Evolutionary conservation across 1,140 invertebrate genomes (phyloP), one percentile per base, ranked within the genome.

Genomic region (Brachionus koreanus): DNA sequence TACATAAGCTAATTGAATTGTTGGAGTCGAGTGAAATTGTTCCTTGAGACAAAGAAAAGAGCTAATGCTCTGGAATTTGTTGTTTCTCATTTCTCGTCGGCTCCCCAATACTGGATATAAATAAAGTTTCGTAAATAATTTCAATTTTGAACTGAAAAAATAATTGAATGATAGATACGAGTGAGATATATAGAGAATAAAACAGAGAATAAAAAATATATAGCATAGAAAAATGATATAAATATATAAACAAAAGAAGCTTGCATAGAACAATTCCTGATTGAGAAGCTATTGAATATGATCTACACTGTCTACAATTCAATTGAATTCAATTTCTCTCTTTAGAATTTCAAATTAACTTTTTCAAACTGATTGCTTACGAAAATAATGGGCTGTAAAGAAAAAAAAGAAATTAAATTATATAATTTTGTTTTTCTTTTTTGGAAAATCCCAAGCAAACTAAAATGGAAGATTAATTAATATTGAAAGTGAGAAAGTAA

Each of bases 391-490:
- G 65, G 65, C 65, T 69, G 65, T 69, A 69, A 69, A 69, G 25
- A 65, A 33, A 23, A 39, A 19, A 35, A 39, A 35, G 19, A 39
- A 65, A 57, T 57, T 57, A 57, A 69, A 69, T 69, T 69, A 69
- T 69, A 69, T 69, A 69, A 69, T 69, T 69, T 69, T 69, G 65
- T 69, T 69, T 69, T 69, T 69, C 33, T 69, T 69, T 39, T 69
- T 69, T 5, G 65, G 13, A 19, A 69, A 19, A 39, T 39, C 35
- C 37, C 35, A 19, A 39, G 33, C 33, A 69, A 69, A 39, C 16
- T 39, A 37, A 39, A 69, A 69, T 69, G 65, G 65, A 69, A 69
- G 65, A 69, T 69, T 69, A 69, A 69, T 69, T 69, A 37, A 69
- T 69, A 42, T 69, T 69, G 65, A 69, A 69, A 69, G 65, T 42